phyloP scores from a whole-genome alignment of 2,888 invertebrate genomes.

The Tribolium freemani region DNA sequence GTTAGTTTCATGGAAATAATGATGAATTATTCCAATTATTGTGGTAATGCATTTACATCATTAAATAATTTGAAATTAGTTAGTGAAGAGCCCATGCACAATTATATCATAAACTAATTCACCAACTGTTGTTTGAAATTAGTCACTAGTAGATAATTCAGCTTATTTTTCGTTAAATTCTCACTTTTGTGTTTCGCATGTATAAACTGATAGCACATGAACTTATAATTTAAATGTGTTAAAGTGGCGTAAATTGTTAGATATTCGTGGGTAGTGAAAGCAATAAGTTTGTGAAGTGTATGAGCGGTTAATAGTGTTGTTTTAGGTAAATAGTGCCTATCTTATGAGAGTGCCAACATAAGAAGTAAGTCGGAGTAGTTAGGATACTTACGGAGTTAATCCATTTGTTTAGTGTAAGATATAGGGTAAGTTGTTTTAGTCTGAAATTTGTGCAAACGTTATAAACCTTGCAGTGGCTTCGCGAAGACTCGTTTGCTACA shows the following conservation, averaged over 20 bases:
- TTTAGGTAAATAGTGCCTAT: slow-evolving; percentile 36
- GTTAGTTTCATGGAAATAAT: not conserved
- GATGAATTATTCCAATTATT: not conserved
- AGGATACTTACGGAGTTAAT: slow-evolving; percentile 45
- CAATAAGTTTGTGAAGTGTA: slow-evolving; percentile 30
- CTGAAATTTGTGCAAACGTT: slow-evolving; percentile 40
- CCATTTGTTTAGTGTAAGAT: slow-evolving; percentile 44
- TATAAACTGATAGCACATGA: not conserved
- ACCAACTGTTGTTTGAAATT: not conserved
- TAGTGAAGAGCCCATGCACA: not conserved
- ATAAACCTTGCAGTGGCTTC: slow-evolving; percentile 32
- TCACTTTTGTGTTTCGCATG: not conserved
- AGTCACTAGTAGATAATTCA: too few relatives aligned
- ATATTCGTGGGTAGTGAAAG: slow-evolving; percentile 20
- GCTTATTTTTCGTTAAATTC: not conserved
- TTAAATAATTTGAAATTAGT: not conserved
- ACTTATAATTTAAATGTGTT: slow-evolving; percentile 5
- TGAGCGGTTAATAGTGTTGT: slow-evolving; percentile 31
- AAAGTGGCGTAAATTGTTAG: slow-evolving; percentile 17
- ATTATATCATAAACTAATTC: not conserved
- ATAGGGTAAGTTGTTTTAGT: slow-evolving; percentile 36
- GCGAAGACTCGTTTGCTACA: slow-evolving; percentile 27
- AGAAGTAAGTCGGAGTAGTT: slow-evolving; percentile 42
- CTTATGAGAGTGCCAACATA: slow-evolving; percentile 29
- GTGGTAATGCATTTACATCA: not conserved